Evolutionary conservation across 2,797 vertebrate species (phyloP), one percentile per base, ranked within the genome.

Genomic region (Phataginus tricuspis): DNA sequence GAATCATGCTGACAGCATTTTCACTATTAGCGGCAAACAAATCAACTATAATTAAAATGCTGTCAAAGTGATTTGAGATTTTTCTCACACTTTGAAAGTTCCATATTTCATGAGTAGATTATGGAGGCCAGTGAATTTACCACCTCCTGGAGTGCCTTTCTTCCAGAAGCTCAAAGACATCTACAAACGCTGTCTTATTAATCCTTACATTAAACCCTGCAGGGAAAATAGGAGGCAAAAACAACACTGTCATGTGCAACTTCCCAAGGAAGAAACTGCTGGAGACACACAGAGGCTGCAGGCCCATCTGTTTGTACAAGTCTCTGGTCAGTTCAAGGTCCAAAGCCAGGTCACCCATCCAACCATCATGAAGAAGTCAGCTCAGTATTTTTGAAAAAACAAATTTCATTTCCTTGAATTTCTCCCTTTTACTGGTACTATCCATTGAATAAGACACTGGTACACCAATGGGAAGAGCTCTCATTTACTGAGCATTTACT

Each of bases 31-130:
- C 78, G 95, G 97, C 94, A 98, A 97, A 95, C 98, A 97, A 96
- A 97, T 92, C 98, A 98, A 97, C 98, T 98, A 97, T 98, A 98
- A 98, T 97, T 98, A 98, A 98, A 97, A 96, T 97, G 94, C 96
- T 98, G 97, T 97, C 98, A 97, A 88, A 98, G 94, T 95, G 98
- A 96, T 88, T 88, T 95, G 96, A 89, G 90, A 97, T 91, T 98
- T 98, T 96, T 86, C 98, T 97, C 97, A 98, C 98, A 95, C 95
- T 96, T 98, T 96, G 95, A 96, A 98, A 98, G 96, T 15, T 1
- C 8, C 94, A 69, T 88, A 98, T 97, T 98, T 97, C 98, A 96
- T 74, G 97, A 95, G 69, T 95, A 68, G 75, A 74, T 97, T 93
- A 98, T 97, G 97, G 98, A 96, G 98, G 94, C 94, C 86, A 86